These are phyloP conservation scores for Premnoplex brunnescens DNA, from an alignment of 2,797 vertebrate genomes.

Conservation along the genomic window DNA sequence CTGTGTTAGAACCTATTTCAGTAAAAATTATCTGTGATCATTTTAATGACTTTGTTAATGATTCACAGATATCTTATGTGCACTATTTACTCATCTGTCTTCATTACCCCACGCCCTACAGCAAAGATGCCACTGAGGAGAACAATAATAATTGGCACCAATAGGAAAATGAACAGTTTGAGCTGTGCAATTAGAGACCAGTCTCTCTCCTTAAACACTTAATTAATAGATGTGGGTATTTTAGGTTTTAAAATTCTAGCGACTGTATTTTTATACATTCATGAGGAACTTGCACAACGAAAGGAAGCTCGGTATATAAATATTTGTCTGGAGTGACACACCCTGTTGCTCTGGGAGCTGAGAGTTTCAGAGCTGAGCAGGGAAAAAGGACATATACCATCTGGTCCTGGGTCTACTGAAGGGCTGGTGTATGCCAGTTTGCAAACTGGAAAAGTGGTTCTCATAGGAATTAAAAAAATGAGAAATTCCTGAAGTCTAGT, in stretches of 20 bases:
- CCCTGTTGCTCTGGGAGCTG: neutral
- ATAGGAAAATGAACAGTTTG: conserved; percentile 17
- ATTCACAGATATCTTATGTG: conserved; percentile 18
- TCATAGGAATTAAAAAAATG: neutral
- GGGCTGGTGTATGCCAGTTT: neutral
- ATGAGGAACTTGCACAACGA: conserved; percentile 3
- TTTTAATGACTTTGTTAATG: conserved; percentile 30
- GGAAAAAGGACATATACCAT: neutral
- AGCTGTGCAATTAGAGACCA: neutral
- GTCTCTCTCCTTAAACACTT: neutral
- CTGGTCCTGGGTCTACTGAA: neutral
- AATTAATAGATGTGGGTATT: conserved; percentile 24
- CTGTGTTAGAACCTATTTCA: neutral
- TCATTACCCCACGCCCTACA: neutral
- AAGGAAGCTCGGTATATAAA: neutral
- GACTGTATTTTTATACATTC: neutral
- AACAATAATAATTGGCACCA: conserved; percentile 4
- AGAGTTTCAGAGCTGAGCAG: neutral
- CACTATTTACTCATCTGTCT: conserved; percentile 32
- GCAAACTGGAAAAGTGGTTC: neutral
- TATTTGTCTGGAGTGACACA: conserved; percentile 46
- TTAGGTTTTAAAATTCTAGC: neutral
- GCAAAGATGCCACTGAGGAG: neutral
- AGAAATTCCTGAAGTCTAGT: neutral
- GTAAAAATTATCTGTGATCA: neutral